A percentile compares a stretch with the other conserved stretches of the same genome.
phyloP scores from a whole-genome alignment of 2,797 vertebrate genomes.

The Sitta carolinensis region DNA sequence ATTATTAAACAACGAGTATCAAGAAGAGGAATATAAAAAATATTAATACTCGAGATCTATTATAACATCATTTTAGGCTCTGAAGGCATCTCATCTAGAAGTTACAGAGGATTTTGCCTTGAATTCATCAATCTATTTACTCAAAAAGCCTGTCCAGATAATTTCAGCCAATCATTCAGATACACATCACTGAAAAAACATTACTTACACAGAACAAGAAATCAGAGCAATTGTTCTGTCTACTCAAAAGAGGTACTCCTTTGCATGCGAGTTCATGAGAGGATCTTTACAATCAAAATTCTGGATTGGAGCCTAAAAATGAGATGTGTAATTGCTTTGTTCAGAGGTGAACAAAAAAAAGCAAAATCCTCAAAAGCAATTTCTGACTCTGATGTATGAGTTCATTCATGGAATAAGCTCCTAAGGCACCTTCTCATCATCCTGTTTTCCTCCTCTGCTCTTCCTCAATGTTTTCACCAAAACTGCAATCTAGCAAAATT shows the following conservation, averaged over 20 bases:
- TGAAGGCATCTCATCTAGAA: background rate
- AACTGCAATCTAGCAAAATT: background rate
- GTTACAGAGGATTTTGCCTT: background rate
- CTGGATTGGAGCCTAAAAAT: background rate
- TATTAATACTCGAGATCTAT: background rate
- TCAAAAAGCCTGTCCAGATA: background rate
- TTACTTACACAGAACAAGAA: background rate
- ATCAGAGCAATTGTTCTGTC: background rate
- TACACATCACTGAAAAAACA: background rate
- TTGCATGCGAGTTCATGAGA: accelerated
- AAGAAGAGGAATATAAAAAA: background rate
- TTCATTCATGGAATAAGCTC: background rate
- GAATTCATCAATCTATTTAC: background rate
- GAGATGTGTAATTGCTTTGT: background rate
- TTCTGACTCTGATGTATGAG: background rate
- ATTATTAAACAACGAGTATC: background rate
- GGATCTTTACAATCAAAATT: background rate
- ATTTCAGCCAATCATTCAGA: background rate
- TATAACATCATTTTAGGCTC: background rate
- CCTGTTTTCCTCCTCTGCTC: background rate
- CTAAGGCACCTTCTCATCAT: background rate
- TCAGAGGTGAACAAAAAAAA: background rate
- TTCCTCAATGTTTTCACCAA: background rate
- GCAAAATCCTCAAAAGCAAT: background rate
- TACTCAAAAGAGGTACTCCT: background rate